Evolutionary conservation across 1,140 invertebrate species (phyloP), one percentile per base, ranked within the genome.

Genomic region (Bombus fervidus): DNA sequence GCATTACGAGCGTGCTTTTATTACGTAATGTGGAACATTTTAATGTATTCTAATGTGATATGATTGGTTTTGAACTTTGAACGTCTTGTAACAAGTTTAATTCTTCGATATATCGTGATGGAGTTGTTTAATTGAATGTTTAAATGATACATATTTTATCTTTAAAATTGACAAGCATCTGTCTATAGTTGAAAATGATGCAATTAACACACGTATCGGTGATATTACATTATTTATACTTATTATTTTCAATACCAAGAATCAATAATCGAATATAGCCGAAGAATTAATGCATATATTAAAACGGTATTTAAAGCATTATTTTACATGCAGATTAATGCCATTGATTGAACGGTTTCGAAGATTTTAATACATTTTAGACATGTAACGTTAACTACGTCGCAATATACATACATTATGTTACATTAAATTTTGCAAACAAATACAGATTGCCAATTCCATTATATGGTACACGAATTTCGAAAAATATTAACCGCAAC

Each of bases 311-410:
- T 66, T 43, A n/a, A 31, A 31, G 8, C 41, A 10, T 73, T 73
- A 73, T 73, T 73, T 73, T 73, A 31, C 3, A 73, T 31, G 15
- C n/a, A 71, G 69, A 47, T 47, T 31, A 73, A 28, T n/a, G 72
- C 43, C n/a, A 31, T 43, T 73, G 25, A 73, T 73, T 2, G 72
- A 15, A 43, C n/a, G 25, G 28, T 15, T n/a, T n/a, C n/a, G 3
- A 43, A 73, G 72, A 72, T 41, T n/a, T 72, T n/a, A 41, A 72
- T 72, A 72, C 15, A 25, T 41, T 39, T 69, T n/a, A 22, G 25
- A 9, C 25, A 18, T n/a, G 39, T n/a, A 41, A 72, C 71, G 31
- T 72, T 41, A n/a, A 39, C 28, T n/a, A 39, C 28, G 6, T 72
- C 8, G 12, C 31, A 18, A 41, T 41, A 3, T 69, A 72, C 22